Conservation (phyloP, 1,140 invertebrate species). For the Euwallacea fornicatus region DNA sequence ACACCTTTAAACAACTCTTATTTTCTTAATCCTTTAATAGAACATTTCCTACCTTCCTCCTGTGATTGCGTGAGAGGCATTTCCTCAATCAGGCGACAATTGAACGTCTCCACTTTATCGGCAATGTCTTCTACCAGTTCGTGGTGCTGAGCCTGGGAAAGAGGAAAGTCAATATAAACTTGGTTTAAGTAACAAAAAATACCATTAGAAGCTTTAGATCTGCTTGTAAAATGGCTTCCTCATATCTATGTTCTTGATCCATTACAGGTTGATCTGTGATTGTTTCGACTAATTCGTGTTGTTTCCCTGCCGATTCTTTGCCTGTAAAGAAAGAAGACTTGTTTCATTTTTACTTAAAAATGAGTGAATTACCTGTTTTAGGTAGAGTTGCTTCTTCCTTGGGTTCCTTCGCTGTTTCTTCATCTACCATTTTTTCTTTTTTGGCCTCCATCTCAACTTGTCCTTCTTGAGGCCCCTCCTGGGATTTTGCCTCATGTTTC, state of each 20-base stretch:
- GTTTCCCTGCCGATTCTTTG: background rate
- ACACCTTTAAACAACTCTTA: constrained; percentile 2
- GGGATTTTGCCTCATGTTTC: background rate
- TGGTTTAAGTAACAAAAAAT: background rate
- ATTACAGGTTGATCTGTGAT: constrained; percentile 31
- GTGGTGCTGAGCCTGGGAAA: constrained; percentile 38
- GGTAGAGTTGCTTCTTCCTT: background rate
- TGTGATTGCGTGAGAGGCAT: constrained; percentile 40
- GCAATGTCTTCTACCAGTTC: constrained; percentile 44
- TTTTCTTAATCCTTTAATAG: background rate
- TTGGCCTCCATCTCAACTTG: background rate
- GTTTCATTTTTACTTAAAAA: too few relatives aligned
- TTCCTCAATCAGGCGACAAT: constrained; percentile 41
- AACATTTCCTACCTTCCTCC: constrained; percentile 33
- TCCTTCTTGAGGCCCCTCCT: background rate
- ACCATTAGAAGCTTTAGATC: constrained; percentile 42
- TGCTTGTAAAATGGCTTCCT: constrained; percentile 40
- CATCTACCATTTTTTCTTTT: background rate
- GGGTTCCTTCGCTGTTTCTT: background rate
- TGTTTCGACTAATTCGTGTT: constrained; percentile 39
- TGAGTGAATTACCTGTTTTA: too few relatives aligned
- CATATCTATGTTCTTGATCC: constrained; percentile 17
- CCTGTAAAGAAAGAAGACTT: background rate
- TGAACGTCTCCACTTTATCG: constrained; percentile 45
- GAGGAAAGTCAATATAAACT: background rate